Evolutionary conservation across 2,797 vertebrate genomes (phyloP), one percentile per base, ranked within the genome.

Genomic region (Danio kyathit): DNA sequence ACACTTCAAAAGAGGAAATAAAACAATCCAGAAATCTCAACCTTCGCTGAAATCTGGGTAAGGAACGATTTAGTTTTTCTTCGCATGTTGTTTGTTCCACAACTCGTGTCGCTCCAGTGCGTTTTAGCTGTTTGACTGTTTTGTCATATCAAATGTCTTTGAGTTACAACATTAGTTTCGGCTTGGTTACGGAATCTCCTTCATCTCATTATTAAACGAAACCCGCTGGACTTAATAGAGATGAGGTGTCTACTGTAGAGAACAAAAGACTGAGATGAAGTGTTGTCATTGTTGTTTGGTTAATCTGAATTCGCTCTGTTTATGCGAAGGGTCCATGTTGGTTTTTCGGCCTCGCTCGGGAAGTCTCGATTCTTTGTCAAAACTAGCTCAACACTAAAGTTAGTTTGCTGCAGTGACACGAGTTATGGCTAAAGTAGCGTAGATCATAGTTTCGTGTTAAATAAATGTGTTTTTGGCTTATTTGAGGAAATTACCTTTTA

Each of bases 41-140:
- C 29, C 40, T 43, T 40, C 38, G 29, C 49, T 7, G 57, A 44
- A 21, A 17, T 75, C 38, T 29, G 21, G 80, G 85, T 86, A 66
- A 78, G 83, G 10, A 38, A n/a, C 51, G 7, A 21, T 63, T 14
- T 29, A 48, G 2, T 12, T 65, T 44, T 63, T 38, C 10, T 38
- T 49, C 2, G 13, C 14, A 7, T 21, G 38, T 12, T 21, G 29
- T 16, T n/a, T 44, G 48, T 54, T n/a, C 4, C 9, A 7, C 19
- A 13, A 29, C 19, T 9, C 14, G 46, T 43, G 46, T 51, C 11
- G n/a, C 6, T 43, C 3, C 13, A 7, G 13, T 6, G 19, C 12
- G 40, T 54, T 43, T 41, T 9, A 16, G 9, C 14, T 12, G 72
- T 17, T 66, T 0, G 46, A 51, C 46, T 21, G 43, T 40, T 74